phyloP scores from a whole-genome alignment of 2,113 vertebrate species.

The Axis porcinus region DNA sequence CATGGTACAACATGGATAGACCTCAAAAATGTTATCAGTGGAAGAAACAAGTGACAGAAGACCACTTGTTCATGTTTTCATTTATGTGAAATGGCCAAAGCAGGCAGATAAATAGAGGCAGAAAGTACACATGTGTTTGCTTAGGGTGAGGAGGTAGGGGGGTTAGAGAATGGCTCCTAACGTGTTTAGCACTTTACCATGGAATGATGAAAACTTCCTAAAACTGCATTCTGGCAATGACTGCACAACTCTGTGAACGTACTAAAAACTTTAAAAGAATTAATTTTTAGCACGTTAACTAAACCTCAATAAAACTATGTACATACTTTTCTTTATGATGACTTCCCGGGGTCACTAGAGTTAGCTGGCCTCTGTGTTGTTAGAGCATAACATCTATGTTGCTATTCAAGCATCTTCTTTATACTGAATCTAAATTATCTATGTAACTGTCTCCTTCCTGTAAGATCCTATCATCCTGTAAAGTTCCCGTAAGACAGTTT shows the following conservation, averaged over 20 bases:
- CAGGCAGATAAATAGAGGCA: not conserved
- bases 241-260: not conserved
- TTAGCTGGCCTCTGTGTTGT: not conserved
- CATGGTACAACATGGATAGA: not conserved
- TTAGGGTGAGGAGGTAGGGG: not conserved
- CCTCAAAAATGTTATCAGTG: not conserved
- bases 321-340: not conserved
- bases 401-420: not conserved
- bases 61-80: not conserved
- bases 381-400: not conserved
- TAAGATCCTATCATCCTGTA: not conserved
- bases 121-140: not conserved
- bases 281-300: not conserved
- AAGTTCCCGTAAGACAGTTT: not conserved
- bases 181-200: not conserved
- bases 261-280: not conserved
- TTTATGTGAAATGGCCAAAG: not conserved
- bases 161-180: not conserved
- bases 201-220: not conserved
- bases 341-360: not conserved
- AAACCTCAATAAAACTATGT: not conserved
- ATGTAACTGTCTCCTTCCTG: not conserved
- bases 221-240: not conserved
- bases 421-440: not conserved
- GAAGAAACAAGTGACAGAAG: not conserved